These are phyloP conservation scores for Pantherophis vulpinus DNA, from an alignment of 2,797 vertebrate genomes.

Conservation along the genomic window DNA sequence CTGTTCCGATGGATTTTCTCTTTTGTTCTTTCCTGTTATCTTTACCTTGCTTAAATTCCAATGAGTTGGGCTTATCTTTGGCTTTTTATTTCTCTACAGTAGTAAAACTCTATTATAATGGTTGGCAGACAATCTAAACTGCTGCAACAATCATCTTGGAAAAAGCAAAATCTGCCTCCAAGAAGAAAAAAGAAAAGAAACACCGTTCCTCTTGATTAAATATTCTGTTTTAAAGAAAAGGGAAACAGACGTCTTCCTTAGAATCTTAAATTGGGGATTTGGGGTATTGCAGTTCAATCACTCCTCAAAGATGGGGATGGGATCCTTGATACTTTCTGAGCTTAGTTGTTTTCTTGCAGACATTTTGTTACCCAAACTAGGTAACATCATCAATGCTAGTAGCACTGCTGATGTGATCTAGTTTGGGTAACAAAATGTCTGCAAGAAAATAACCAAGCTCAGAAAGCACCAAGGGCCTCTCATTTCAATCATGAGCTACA, in stretches of 20 bases:
- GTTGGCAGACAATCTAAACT: slow-evolving; percentile 66
- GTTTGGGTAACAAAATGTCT: background rate
- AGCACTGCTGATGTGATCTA: background rate
- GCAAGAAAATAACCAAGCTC: background rate
- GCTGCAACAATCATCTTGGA: slow-evolving; percentile 65
- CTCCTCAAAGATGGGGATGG: background rate
- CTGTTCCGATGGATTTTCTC: slow-evolving; percentile 24
- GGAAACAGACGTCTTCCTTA: background rate
- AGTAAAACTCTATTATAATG: slow-evolving; percentile 67
- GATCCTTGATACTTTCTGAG: background rate
- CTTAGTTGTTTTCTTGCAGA: background rate
- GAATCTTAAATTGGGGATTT: background rate
- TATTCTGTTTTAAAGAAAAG: slow-evolving; percentile 40
- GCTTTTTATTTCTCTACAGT: slow-evolving; percentile 68
- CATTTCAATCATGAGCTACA: background rate
- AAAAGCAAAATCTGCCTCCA: slow-evolving; percentile 62
- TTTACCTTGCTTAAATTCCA: slow-evolving; percentile 51
- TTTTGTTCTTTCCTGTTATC: slow-evolving; percentile 49
- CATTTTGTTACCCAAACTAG: background rate
- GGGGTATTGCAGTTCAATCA: background rate
- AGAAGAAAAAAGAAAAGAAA: slow-evolving; percentile 21
- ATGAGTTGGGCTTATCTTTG: slow-evolving; percentile 63
- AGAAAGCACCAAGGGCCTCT: background rate
- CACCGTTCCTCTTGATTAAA: slow-evolving; percentile 57
- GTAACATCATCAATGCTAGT: background rate